Evolutionary conservation across 2,113 vertebrate species (phyloP), one percentile per base, ranked within the genome.

Genomic region (Channa argus): DNA sequence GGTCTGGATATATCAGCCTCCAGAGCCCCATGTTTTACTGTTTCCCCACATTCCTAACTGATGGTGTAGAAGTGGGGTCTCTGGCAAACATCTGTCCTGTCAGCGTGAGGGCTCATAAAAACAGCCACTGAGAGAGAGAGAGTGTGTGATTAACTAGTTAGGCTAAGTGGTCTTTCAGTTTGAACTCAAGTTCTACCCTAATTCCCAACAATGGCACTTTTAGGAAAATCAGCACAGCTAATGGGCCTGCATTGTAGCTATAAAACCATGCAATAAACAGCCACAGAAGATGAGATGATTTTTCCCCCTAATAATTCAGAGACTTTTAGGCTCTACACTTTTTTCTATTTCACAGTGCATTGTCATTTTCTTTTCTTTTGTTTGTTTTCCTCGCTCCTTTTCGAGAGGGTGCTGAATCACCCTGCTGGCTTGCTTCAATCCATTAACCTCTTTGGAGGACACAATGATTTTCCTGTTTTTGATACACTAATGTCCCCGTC

Each of bases 1-100:
- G 82, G 85, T 82, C 84, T 77, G 87, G 73, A 72, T 82, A 62
- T 54, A 85, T 72, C 60, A 38, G 66, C 78, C 77, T 69, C 77
- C 56, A 52, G 85, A 82, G 69, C 52, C 77, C 71, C 58, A 2
- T 33, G 38, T 74, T 85, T 90, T 79, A 85, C 81, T 78, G 71
- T 91, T 90, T 80, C 77, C 24, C 83, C 81, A 89, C 89, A 91
- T 91, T 91, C 91, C 86, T 82, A 63, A 86, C 79, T 50, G 74
- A 69, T 84, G 86, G 79, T 77, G 86, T 91, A 86, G 91, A 92
- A 88, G 73, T 10, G 81, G 78, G 86, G 76, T 84, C 76, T 86
- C 86, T 89, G 88, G 90, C 69, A 90, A 91, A 92, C 92, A 92
- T 93, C 92, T 91, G 92, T 88, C 76, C 73, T 74, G 83, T 77